Conservation (phyloP, 2,888 invertebrate species). For the Agrotis exclamationis region DNA sequence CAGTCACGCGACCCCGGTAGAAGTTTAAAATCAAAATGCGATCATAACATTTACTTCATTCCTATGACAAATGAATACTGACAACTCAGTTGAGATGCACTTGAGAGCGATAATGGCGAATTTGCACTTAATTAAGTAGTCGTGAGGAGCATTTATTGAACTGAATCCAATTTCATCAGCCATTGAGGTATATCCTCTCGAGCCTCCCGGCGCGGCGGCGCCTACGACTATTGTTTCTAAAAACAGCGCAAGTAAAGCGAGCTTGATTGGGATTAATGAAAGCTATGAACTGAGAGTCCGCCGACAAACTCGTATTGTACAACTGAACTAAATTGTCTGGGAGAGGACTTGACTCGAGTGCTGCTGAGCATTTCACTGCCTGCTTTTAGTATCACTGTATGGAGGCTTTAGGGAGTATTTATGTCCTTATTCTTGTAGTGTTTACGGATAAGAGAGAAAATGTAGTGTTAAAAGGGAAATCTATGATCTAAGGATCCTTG, state of each 20-base stretch:
- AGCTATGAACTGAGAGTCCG: slow-evolving; percentile 25
- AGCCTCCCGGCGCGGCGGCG: background rate
- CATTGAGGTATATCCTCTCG: background rate
- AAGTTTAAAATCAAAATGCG: too few species aligned
- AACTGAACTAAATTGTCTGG: background rate
- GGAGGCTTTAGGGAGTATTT: background rate
- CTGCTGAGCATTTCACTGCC: background rate
- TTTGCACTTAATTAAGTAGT: background rate
- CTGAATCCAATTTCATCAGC: slow-evolving; percentile 5
- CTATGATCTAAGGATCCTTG: too few species aligned
- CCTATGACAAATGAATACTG: too few species aligned
- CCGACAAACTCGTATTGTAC: background rate
- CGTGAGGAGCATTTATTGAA: background rate
- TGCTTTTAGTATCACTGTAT: background rate
- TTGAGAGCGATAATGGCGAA: too few species aligned
- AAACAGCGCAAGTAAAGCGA: slow-evolving; percentile 9
- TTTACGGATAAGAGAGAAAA: too few species aligned
- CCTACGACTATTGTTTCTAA: slow-evolving; percentile 3
- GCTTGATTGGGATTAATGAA: slow-evolving; percentile 29
- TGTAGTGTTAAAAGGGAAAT: too few species aligned
- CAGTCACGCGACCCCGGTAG: too few species aligned
- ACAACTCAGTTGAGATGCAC: too few species aligned
- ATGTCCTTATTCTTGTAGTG: too few species aligned
- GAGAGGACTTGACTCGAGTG: background rate
- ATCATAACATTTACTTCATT: too few species aligned